phyloP scores from a whole-genome alignment of 2,113 vertebrate genomes.

The Atractosteus spatula region DNA sequence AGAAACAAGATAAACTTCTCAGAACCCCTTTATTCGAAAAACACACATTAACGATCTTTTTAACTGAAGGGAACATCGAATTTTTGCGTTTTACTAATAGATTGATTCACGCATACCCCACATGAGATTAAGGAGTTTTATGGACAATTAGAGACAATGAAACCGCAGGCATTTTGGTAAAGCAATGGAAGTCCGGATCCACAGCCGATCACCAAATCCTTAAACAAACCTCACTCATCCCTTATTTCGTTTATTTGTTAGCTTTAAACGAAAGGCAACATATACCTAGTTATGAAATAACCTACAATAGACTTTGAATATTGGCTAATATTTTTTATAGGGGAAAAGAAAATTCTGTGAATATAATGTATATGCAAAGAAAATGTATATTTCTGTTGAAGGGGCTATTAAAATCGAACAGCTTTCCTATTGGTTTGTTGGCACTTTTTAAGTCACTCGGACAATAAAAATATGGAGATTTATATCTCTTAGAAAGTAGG shows the following conservation, averaged over 20 bases:
- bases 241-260: too few species aligned
- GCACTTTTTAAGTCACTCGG: too few species aligned
- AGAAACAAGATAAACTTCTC: conserved; percentile 49
- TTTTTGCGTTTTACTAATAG: conserved; percentile 25
- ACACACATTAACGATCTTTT: conserved; percentile 50
- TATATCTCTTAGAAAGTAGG: conserved; percentile 86
- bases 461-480: conserved; percentile 66
- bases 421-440: conserved; percentile 37
- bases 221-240: too few species aligned
- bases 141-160: conserved; percentile 13
- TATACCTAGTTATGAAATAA: too few species aligned
- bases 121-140: conserved; percentile 23
- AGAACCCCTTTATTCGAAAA: conserved; percentile 59
- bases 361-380: too few species aligned
- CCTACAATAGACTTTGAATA: too few species aligned
- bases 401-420: neutral
- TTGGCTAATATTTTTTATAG: too few species aligned
- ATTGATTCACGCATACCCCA: conserved; percentile 13
- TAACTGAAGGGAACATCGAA: conserved; percentile 22
- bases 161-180: neutral
- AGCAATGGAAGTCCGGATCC: too few species aligned
- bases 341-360: too few species aligned
- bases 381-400: too few species aligned
- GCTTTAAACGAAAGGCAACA: too few species aligned
- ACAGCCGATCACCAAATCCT: too few species aligned